A percentile compares a stretch with the other conserved stretches of the same genome.
Conservation (phyloP, 2,113 vertebrate species). For the Microcebus jonahi region DNA sequence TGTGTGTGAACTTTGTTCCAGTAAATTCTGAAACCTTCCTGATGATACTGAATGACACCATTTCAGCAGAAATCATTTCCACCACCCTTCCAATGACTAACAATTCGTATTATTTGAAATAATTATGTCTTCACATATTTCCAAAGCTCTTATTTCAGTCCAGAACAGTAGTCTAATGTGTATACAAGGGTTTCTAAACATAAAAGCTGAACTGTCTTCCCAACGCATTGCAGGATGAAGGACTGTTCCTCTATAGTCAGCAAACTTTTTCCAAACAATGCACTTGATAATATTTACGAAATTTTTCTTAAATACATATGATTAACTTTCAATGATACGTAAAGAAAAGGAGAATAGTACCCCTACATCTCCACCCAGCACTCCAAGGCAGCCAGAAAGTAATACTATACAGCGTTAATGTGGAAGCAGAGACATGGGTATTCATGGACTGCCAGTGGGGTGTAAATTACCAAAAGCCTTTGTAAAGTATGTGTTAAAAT, state of each 20-base stretch:
- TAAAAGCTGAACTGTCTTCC: not conserved
- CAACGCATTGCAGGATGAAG: not conserved
- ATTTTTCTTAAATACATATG: not conserved
- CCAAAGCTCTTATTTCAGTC: not conserved
- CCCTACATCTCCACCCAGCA: not conserved
- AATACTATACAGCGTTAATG: not conserved
- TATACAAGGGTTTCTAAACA: not conserved
- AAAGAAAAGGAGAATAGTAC: not conserved
- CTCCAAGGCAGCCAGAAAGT: not conserved
- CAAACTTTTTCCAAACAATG: not conserved
- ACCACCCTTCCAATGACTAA: not conserved
- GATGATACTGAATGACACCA: not conserved
- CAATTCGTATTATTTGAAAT: not conserved
- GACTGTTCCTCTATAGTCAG: too few species aligned
- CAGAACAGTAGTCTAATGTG: not conserved
- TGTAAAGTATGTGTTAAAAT: not conserved
- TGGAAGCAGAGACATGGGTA: not conserved
- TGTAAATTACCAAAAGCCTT: not conserved
- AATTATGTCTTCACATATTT: not conserved
- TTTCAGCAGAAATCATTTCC: not conserved
- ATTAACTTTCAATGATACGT: not conserved
- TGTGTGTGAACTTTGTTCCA: not conserved
- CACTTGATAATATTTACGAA: not conserved
- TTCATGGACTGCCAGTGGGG: not conserved
- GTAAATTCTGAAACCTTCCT: not conserved